Percentiles rank a stretch among this genome's conserved stretches.
Evolutionary conservation across 2,113 vertebrate species (phyloP).

Genomic region (Ictalurus furcatus): DNA sequence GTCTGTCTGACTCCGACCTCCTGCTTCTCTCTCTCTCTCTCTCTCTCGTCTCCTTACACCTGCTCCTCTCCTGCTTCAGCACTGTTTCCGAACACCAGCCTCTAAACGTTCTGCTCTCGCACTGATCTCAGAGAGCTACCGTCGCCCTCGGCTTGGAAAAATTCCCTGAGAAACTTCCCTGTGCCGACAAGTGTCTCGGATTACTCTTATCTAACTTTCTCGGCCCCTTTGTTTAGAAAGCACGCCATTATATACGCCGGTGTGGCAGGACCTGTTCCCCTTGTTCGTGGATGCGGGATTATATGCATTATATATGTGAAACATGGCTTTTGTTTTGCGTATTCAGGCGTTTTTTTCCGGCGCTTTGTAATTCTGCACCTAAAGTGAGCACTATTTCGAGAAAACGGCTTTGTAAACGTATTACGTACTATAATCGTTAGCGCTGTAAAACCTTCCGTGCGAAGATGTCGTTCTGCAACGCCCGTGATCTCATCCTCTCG

Average conservation of each 20-base stretch:
- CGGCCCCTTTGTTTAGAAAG: slow-evolving; percentile 40
- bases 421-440: background rate
- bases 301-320: slow-evolving; percentile 9
- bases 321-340: background rate
- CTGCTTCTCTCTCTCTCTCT: background rate
- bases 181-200: slow-evolving; percentile 31
- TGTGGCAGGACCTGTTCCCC: slow-evolving; percentile 55
- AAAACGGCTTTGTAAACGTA: background rate
- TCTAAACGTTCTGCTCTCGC: slow-evolving; percentile 22
- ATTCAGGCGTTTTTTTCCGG: background rate
- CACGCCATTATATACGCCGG: slow-evolving; percentile 25
- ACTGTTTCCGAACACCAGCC: background rate
- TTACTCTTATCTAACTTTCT: slow-evolving; percentile 40
- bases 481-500: background rate
- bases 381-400: background rate
- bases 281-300: slow-evolving; percentile 44
- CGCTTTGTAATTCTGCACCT: background rate
- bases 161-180: slow-evolving; percentile 48
- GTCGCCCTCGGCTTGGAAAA: slow-evolving; percentile 14
- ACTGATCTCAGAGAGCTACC: slow-evolving; percentile 48
- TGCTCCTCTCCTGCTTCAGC: background rate
- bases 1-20: background rate
- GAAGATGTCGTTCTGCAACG: background rate
- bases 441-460: background rate
- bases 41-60: background rate